Conservation (phyloP, 2,797 vertebrate genomes). For the Micromesistius poutassou region DNA sequence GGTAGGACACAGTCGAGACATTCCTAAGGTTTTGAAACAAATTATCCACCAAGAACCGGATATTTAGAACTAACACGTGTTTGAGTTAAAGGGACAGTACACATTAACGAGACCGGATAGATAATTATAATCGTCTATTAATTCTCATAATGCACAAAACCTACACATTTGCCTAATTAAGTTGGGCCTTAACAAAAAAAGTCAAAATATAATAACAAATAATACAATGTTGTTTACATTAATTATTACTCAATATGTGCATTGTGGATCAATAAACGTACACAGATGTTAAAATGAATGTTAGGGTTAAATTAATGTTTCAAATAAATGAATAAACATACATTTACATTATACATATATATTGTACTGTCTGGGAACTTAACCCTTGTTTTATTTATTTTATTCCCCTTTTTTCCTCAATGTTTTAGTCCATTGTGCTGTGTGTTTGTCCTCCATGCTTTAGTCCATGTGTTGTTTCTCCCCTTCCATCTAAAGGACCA, state of each 20-base stretch:
- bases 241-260: too few relatives aligned
- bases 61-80: conserved; percentile 62
- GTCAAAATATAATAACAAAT: neutral
- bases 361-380: too few relatives aligned
- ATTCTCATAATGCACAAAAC: neutral
- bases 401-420: too few relatives aligned
- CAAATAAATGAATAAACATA: neutral
- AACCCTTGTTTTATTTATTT: too few relatives aligned
- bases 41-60: conserved; percentile 42
- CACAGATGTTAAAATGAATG: too few relatives aligned
- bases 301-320: too few relatives aligned
- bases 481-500: too few relatives aligned
- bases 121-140: neutral
- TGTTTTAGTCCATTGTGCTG: too few relatives aligned
- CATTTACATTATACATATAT: neutral
- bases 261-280: too few relatives aligned
- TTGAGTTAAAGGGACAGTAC: conserved; percentile 63
- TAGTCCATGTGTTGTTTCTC: too few relatives aligned
- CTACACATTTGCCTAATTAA: neutral
- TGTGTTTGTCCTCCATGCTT: too few relatives aligned
- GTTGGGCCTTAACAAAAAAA: neutral
- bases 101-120: neutral
- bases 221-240: neutral
- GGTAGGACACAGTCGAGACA: neutral
- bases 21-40: neutral